Evolutionary conservation across 2,113 vertebrate species (phyloP).

Genomic region (Ondatra zibethicus): DNA sequence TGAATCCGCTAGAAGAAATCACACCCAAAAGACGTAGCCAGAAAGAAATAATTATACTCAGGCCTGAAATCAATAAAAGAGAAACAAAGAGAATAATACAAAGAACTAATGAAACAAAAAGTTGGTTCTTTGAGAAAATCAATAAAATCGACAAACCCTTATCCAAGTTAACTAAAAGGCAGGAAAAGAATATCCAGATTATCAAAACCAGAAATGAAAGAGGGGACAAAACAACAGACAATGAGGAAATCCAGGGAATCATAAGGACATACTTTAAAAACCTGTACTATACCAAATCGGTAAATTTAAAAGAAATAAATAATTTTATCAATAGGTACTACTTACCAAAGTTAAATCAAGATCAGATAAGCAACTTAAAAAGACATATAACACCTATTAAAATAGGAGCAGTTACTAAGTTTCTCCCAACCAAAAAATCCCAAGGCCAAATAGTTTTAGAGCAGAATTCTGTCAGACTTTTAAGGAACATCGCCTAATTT

Average conservation of each 20-base stretch:
- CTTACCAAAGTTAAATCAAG: not conserved
- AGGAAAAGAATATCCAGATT: too few species aligned
- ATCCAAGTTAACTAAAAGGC: too few species aligned
- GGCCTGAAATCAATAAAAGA: not conserved
- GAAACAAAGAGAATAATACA: not conserved
- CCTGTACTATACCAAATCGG: not conserved
- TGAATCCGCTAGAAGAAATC: not conserved
- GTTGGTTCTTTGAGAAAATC: not conserved
- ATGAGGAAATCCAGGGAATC: too few species aligned
- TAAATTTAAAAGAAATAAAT: not conserved
- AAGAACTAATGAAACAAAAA: not conserved
- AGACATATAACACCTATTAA: not conserved
- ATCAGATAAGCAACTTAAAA: not conserved
- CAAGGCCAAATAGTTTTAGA: not conserved
- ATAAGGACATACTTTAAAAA: not conserved
- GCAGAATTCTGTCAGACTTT: not conserved
- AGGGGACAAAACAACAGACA: too few species aligned
- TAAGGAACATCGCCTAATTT: too few species aligned
- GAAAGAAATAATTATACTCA: not conserved
- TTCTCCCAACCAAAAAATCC: not conserved
- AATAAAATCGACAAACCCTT: not conserved
- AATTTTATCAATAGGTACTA: not conserved
- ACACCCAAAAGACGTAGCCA: not conserved
- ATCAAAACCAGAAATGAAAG: too few species aligned
- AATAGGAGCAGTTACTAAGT: not conserved